Conservation (phyloP, 2,888 invertebrate genomes). For the Alentia gelatinosa region DNA sequence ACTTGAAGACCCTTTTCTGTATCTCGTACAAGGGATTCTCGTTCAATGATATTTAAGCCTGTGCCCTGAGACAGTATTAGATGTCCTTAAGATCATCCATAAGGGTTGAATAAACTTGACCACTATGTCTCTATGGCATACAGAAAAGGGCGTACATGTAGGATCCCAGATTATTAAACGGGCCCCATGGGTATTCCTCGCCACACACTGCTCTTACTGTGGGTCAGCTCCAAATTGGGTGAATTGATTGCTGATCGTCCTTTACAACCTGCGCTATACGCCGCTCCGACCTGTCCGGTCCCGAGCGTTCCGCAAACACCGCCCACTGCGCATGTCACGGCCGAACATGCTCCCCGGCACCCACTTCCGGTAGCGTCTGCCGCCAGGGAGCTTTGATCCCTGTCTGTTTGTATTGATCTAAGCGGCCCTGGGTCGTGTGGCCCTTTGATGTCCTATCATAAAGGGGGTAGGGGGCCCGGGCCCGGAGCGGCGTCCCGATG, state of each 20-base stretch:
- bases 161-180: too few species aligned
- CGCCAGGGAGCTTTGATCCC: background rate
- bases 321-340: background rate
- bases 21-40: too few species aligned
- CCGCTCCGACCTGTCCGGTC: background rate
- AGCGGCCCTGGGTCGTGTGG: background rate
- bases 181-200: too few species aligned
- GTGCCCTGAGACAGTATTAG: too few species aligned
- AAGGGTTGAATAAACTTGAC: too few species aligned
- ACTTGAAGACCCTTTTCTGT: too few species aligned
- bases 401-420: constrained; percentile 3
- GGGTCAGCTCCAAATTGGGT: too few species aligned
- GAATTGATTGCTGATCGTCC: background rate
- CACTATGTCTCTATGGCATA: too few species aligned
- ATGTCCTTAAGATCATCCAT: too few species aligned
- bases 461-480: background rate
- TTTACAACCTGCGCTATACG: background rate
- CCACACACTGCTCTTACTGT: too few species aligned
- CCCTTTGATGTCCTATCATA: background rate
- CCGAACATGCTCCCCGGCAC: background rate
- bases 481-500: background rate
- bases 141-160: too few species aligned
- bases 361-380: background rate
- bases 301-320: background rate
- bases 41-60: too few species aligned